Base-by-base conservation (phyloP, 2,888 invertebrate species). In the Anagyrus pseudococci region DNA sequence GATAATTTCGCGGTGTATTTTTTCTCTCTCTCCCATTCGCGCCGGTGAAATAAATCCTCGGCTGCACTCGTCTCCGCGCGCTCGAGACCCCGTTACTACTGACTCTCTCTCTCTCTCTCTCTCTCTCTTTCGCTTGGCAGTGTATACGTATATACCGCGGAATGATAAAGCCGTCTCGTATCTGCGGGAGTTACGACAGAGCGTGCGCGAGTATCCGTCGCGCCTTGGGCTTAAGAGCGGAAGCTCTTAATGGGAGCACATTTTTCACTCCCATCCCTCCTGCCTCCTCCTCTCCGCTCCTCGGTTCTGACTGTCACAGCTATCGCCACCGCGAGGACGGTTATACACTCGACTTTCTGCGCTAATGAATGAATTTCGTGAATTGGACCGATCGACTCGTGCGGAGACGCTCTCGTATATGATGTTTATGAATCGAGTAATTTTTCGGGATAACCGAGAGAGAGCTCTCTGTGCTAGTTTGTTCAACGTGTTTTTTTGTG, bases 201-300 rank as follows among this genome's bases (percentile, higher is more conserved):
- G 54, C 43, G 55, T 44, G 37, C 43, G 20, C 29, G 29, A 29
- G 29, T 29, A 29, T 29, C 29, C 10, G 6, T 29, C 22, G 23
- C 17, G 43, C 37, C 56, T 37, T 63, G 63, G 58, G 29, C 55
- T 56, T 52, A 59, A 64, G 46, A 64, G 50, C 50, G 64, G 59
- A 64, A 59, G 56, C 37, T 50, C 64, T 52, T 59, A 59, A 59
- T 59, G 59, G 59, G 56, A 56, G 47, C 41, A 52, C 52, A 56
- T 56, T 56, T 63, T 59, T 64, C 47, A 46, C 20, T 22, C 13
- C 40, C 4, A 22, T 6, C n/a, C n/a, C n/a, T n/a, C n/a, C n/a
- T n/a, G 4, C 17, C 17, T 40, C 4, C 22, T n/a, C 20, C 25
- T 26, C 20, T 20, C 40, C 20, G 13, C n/a, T 20, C n/a, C n/a